phyloP scores from a whole-genome alignment of 2,888 invertebrate genomes.

The Chironomus tentans region DNA sequence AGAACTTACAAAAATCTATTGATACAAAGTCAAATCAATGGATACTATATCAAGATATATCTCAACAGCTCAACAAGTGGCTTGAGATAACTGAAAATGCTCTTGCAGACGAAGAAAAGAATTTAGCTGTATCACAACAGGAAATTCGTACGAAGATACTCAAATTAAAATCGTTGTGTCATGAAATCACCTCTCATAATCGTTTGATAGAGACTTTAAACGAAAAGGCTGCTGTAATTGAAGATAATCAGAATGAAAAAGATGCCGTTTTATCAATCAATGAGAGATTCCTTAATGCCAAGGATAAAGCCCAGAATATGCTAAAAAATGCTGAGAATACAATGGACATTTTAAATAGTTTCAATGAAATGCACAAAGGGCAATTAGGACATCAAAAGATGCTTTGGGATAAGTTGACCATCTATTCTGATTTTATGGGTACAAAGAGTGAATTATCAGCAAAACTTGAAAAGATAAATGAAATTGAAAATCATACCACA shows the following conservation, averaged over 20 bases:
- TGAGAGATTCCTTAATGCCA: conserved; percentile 63
- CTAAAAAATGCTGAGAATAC: conserved; percentile 66
- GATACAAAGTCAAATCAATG: conserved; percentile 76
- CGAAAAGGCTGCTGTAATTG: conserved; percentile 71
- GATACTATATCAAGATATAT: conserved; percentile 75
- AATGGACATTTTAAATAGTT: conserved; percentile 74
- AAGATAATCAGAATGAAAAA: conserved; percentile 51
- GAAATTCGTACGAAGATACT: conserved; percentile 75
- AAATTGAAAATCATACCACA: conserved; percentile 67
- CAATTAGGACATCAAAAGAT: conserved; percentile 86
- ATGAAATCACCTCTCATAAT: conserved; percentile 85
- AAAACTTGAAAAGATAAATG: conserved; percentile 67
- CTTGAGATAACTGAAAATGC: conserved; percentile 74
- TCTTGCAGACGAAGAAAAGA: conserved; percentile 59
- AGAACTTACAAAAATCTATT: conserved; percentile 74
- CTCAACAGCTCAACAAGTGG: conserved; percentile 78
- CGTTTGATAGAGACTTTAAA: conserved; percentile 81
- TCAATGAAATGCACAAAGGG: conserved; percentile 73
- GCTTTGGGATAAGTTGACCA: conserved; percentile 76
- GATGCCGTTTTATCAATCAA: conserved; percentile 64
- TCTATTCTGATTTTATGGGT: conserved; percentile 76
- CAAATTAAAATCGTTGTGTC: conserved; percentile 76
- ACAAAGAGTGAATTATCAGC: conserved; percentile 77
- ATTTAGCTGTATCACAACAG: conserved; percentile 67
- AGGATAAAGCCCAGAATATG: conserved; percentile 54